Evolutionary conservation across 2,113 vertebrate genomes (phyloP), one percentile per base, ranked within the genome.

Genomic region (Hippocampus comes): DNA sequence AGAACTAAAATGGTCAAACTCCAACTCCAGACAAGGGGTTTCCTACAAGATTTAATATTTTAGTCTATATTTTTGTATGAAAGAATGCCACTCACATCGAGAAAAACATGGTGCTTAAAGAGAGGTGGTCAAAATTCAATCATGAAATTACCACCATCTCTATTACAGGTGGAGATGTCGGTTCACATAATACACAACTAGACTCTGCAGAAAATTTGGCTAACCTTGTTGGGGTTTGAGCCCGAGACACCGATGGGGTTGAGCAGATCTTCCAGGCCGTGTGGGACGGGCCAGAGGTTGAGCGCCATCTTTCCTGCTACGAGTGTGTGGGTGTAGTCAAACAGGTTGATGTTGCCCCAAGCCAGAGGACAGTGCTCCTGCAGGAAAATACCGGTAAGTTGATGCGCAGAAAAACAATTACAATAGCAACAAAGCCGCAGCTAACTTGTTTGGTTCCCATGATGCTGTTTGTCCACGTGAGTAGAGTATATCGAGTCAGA

Each of bases 271-370:
- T 99, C 97, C 85, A 99, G 86, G 70, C 97, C 97, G 71, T 99
- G 97, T 82, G 97, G 97, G 71, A 99, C 96, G 73, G 97, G 95
- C 97, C 97, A 99, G 76, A 99, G 92, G 91, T 99, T 98, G 82
- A 99, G 93, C 86, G 97, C 97, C 95, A 98, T 98, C 92, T 99
- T 99, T 68, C 97, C 97, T 80, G 97, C 95, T 66, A 98, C 97
- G 27, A 99, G 90, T 59, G 96, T 98, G 89, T 98, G 95, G 70
- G 95, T 99, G 83, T 99, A 99, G 93, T 99, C 97, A 90, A 99
- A 99, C 89, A 99, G 92, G 89, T 99, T 99, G 90, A 99, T 96
- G 88, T 98, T 99, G 89, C 97, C 97, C 97, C 97, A 99, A 81
- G 97, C 97, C 71, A 99, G 91, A 6, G 97, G 97, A 86, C 97